phyloP scores from a whole-genome alignment of 2,797 vertebrate species.

The Propithecus perrieri region DNA sequence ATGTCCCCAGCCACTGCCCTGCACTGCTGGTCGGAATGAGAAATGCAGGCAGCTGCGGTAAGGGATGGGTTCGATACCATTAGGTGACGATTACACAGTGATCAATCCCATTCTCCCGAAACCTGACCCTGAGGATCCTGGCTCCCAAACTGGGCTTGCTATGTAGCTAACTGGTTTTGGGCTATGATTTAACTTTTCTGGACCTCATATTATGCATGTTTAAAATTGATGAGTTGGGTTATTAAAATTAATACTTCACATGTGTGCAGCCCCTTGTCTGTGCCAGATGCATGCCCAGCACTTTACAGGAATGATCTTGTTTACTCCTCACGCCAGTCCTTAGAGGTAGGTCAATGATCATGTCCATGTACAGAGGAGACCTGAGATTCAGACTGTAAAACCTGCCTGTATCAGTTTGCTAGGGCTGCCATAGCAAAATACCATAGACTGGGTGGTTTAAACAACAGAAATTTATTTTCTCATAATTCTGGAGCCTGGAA shows the following conservation, averaged over 20 bases:
- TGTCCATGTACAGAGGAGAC: neutral
- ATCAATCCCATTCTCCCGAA: neutral
- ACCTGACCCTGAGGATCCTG: neutral
- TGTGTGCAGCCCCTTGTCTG: neutral
- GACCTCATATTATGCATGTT: neutral
- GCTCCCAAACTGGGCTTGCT: neutral
- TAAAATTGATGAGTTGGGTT: neutral
- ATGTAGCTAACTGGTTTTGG: neutral
- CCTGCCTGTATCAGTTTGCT: neutral
- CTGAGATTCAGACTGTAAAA: neutral
- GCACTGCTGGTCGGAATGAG: neutral
- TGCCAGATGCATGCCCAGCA: neutral
- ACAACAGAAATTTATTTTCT: neutral
- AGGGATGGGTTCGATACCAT: neutral
- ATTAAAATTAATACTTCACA: neutral
- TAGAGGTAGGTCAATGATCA: neutral
- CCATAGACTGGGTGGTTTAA: neutral
- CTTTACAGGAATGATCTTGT: neutral
- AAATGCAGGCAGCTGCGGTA: neutral
- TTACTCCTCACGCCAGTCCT: neutral
- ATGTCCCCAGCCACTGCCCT: too few relatives aligned
- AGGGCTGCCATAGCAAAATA: neutral
- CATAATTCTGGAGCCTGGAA: neutral
- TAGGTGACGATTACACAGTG: too few relatives aligned
- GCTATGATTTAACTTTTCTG: neutral